Conservation (phyloP, 1,140 invertebrate genomes). For the Eriosoma lanigerum region DNA sequence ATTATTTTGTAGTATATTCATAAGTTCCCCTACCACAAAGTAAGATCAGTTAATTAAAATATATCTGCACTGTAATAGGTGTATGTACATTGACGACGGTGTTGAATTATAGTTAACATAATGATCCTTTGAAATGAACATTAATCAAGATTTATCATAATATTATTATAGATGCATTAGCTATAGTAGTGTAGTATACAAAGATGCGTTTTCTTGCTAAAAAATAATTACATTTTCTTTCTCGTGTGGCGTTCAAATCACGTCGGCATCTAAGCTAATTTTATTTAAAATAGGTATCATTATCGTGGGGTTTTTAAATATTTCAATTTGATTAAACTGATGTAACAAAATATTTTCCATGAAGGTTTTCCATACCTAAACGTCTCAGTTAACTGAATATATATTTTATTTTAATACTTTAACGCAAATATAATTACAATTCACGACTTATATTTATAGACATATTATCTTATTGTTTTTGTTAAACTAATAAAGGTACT, state of each 20-base stretch:
- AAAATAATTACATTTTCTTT: constrained; percentile 7
- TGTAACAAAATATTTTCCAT: neutral
- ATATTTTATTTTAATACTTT: neutral
- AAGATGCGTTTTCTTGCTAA: neutral
- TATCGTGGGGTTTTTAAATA: neutral
- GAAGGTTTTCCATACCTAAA: no score
- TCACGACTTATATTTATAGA: no score
- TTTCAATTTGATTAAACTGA: neutral
- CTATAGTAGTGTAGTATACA: neutral
- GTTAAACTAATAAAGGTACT: no score
- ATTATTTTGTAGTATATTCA: no score
- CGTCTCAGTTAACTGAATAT: neutral
- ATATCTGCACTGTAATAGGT: neutral
- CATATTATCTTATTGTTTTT: no score
- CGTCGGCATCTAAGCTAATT: neutral
- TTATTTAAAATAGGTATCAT: neutral
- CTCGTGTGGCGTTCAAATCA: neutral
- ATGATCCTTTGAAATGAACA: constrained; percentile 14
- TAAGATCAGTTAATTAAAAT: constrained; percentile 19
- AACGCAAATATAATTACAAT: no score
- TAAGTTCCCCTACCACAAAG: neutral
- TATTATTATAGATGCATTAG: neutral
- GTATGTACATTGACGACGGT: neutral
- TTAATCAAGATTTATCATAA: constrained; percentile 8
- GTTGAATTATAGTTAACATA: neutral